Base-by-base conservation (phyloP, 2,797 vertebrate species). In the Silurus lanzhouensis region DNA sequence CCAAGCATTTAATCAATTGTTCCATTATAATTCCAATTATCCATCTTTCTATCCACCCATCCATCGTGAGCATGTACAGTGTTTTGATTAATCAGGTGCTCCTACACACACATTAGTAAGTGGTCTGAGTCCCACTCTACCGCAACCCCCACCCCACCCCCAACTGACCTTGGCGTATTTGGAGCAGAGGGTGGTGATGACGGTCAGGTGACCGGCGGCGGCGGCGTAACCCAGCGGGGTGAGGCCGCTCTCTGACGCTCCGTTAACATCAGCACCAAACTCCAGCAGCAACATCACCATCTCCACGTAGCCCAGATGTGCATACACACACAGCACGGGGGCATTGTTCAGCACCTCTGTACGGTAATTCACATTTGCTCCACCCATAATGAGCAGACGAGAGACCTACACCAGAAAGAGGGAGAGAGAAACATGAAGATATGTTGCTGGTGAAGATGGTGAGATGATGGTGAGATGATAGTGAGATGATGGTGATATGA, bases 261-360 rank as follows among this genome's bases (percentile, higher is more conserved):
- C 94, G 1, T 98, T 96, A 22, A 98, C 97, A 0, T 97, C 96
- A 63, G 97, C 97, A 19, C 97, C 97, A 0, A 97, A 98, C 92
- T 99, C 98, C 68, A 99, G 87, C 85, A 99, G 95, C 91, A 99
- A 91, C 1, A 94, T 94, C 84, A 98, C 96, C 82, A 97, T 98
- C 90, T 99, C 98, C 0, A 92, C 91, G 81, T 99, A 97, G 1
- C 98, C 98, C 90, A 99, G 95, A 91, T 99, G 98, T 25, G 98
- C 96, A 0, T 99, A 97, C 38, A 98, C 97, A 27, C 98, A 99
- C 67, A 99, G 83, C 81, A 99, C 89, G 6, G 98, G 98, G 22
- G 97, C 97, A 1, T 95, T 97, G 93, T 96, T 97, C 85, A 99
- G 94, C 82, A 99, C 98, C 25, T 98, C 97, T 0, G 96, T 97